Evolutionary conservation across 2,888 invertebrate genomes (phyloP).

Genomic region (Stramonita haemastoma): DNA sequence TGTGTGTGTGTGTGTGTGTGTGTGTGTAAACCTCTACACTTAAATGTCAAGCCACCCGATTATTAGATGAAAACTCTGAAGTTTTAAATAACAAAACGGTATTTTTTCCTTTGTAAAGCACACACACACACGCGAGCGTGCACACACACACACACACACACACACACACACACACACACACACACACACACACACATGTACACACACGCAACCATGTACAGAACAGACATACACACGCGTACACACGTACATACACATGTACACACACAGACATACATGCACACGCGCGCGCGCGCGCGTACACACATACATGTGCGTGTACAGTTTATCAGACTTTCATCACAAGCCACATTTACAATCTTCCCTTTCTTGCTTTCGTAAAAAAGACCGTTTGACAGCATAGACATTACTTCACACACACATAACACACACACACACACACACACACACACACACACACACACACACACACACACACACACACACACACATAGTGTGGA

Average conservation of each 20-base stretch:
- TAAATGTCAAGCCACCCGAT: too few species aligned
- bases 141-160: constrained; percentile 1
- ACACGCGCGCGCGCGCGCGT: neutral
- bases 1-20: too few species aligned
- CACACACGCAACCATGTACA: neutral
- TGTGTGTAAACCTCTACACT: too few species aligned
- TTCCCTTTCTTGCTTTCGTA: too few species aligned
- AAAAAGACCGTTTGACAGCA: too few species aligned
- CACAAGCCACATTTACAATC: too few species aligned
- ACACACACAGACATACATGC: neutral
- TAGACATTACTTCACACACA: too few species aligned
- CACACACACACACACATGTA: neutral
- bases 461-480: constrained; percentile 17
- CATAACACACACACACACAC: neutral
- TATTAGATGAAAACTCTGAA: too few species aligned
- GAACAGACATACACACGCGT: neutral
- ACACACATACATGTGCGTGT: too few species aligned
- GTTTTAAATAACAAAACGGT: too few species aligned
- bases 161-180: constrained; percentile 21
- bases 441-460: neutral
- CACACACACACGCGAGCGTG: neutral
- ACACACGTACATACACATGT: neutral
- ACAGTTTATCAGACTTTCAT: too few species aligned
- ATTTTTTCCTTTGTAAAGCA: too few species aligned
- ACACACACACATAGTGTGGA: neutral